Conservation (phyloP, 2,113 vertebrate genomes). For the Ailurus styani region DNA sequence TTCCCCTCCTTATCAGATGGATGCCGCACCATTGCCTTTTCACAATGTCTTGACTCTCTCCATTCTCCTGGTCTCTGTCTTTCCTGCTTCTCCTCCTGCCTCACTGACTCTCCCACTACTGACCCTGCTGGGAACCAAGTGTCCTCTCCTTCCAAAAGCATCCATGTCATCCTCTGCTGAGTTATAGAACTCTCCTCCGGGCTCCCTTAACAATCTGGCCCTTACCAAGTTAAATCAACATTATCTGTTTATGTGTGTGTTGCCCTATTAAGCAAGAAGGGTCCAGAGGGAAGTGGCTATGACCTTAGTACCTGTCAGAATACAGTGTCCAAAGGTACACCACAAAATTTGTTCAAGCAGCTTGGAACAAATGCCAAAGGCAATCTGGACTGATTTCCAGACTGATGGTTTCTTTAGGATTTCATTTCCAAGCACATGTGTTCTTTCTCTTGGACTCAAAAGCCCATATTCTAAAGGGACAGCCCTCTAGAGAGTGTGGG, state of each 20-base stretch:
- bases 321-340: not conserved
- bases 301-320: not conserved
- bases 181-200: not conserved
- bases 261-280: not conserved
- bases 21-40: not conserved
- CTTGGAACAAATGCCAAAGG: conserved; percentile 3
- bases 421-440: conserved; percentile 6
- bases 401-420: not conserved
- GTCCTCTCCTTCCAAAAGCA: not conserved
- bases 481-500: not conserved
- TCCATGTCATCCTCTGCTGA: not conserved
- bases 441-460: conserved; percentile 30
- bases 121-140: not conserved
- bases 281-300: not conserved
- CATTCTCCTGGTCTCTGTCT: not conserved
- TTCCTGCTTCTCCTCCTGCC: not conserved
- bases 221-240: conserved; percentile 14
- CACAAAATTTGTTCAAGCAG: conserved; percentile 21
- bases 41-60: not conserved
- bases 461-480: not conserved
- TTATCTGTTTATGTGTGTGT: not conserved
- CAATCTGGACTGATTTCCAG: conserved; percentile 17
- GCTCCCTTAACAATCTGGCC: not conserved
- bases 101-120: not conserved
- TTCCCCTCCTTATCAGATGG: not conserved